Conservation (phyloP, 2,797 vertebrate species). For the Staurois parvus region DNA sequence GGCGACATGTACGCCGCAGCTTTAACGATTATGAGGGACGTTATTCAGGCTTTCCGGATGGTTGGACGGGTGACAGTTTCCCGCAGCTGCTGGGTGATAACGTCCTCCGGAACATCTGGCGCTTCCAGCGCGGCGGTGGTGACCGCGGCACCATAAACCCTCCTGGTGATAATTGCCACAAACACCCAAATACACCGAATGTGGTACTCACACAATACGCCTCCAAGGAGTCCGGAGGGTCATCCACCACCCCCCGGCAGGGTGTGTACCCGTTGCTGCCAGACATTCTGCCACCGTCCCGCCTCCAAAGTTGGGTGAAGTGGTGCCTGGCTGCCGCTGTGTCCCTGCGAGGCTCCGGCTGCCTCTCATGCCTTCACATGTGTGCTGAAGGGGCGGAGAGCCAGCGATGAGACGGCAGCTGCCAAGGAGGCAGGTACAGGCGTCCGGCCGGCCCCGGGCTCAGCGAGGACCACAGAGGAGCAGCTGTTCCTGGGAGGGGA, state of each 20-base stretch:
- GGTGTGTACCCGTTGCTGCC: background rate
- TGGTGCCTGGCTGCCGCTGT: too few relatives aligned
- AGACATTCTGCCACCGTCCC: background rate
- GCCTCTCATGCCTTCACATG: slow-evolving; percentile 28
- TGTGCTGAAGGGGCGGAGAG: slow-evolving; percentile 57
- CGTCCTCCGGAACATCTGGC: too few relatives aligned
- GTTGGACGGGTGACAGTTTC: too few relatives aligned
- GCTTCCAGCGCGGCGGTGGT: too few relatives aligned
- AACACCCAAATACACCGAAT: too few relatives aligned
- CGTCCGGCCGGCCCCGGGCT: background rate
- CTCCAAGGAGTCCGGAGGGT: background rate
- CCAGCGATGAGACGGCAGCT: slow-evolving; percentile 9
- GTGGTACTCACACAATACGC: background rate
- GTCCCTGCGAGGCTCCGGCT: background rate
- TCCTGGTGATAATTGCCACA: too few relatives aligned
- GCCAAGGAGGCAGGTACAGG: background rate
- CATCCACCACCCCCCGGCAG: background rate
- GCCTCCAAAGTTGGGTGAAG: too few relatives aligned
- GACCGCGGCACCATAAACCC: too few relatives aligned
- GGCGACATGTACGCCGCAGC: too few relatives aligned
- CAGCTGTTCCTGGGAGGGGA: slow-evolving; percentile 3
- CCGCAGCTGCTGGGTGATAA: too few relatives aligned
- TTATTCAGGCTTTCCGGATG: too few relatives aligned
- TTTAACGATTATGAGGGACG: too few relatives aligned
- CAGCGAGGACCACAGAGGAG: background rate